Evolutionary conservation across 1,140 invertebrate genomes (phyloP).

Genomic region (Bombyx mori): DNA sequence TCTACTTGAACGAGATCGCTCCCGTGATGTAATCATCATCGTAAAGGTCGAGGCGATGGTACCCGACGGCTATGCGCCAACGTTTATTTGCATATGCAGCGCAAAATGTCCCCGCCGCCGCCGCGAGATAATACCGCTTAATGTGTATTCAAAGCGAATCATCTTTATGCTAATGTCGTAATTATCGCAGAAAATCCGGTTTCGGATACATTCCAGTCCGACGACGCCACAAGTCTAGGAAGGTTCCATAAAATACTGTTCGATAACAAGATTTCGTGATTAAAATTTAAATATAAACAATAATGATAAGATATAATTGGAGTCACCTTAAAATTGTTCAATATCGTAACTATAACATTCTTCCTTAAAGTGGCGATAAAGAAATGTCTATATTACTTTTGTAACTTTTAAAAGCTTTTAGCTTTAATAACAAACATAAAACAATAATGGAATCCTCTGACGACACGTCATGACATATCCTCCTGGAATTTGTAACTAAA

Average conservation of each 20-base stretch:
- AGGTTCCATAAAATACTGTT: too few relatives aligned
- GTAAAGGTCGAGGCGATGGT: neutral
- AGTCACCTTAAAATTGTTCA: too few relatives aligned
- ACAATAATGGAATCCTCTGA: slow-evolving; percentile 24
- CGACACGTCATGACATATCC: slow-evolving; percentile 22
- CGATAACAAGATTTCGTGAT: too few relatives aligned
- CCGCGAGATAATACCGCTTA: slow-evolving; percentile 16
- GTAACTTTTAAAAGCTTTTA: slow-evolving; percentile 8
- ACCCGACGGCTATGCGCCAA: neutral
- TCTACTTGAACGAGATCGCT: neutral
- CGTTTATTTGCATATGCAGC: slow-evolving; percentile 20
- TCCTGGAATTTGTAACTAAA: slow-evolving; percentile 33
- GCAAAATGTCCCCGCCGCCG: slow-evolving; percentile 20
- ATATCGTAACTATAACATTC: too few relatives aligned
- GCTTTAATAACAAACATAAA: neutral
- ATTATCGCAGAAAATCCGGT: slow-evolving; percentile 31
- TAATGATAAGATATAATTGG: too few relatives aligned
- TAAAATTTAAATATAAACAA: too few relatives aligned
- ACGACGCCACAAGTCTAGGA: too few relatives aligned
- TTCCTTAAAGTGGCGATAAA: too few relatives aligned
- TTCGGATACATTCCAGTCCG: neutral
- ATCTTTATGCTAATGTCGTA: slow-evolving; percentile 42
- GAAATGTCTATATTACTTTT: too few relatives aligned
- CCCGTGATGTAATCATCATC: slow-evolving; percentile 2
- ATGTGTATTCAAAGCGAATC: slow-evolving; percentile 32